phyloP scores from a whole-genome alignment of 2,888 invertebrate species.

The Oscheius sp. region DNA sequence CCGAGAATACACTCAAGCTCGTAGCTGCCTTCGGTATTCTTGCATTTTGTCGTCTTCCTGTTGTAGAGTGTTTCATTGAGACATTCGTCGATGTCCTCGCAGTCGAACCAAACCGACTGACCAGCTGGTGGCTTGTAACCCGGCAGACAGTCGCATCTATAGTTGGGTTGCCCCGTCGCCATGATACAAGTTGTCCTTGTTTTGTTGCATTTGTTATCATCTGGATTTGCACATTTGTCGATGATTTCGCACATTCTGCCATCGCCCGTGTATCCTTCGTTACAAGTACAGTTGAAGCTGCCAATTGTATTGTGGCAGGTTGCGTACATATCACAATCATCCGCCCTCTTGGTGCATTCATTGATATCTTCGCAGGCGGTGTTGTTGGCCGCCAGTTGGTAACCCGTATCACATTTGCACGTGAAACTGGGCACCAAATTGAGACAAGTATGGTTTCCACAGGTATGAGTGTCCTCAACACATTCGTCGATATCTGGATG shows the following conservation, averaged over 20 bases:
- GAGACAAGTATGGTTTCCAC: constrained; percentile 22
- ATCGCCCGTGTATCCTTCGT: constrained; percentile 27
- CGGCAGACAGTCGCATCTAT: constrained; percentile 4
- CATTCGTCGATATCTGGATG: constrained; percentile 22
- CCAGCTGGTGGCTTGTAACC: constrained; percentile 32
- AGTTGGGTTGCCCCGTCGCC: background rate
- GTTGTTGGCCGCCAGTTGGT: background rate
- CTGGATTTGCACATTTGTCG: constrained; percentile 17
- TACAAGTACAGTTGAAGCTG: constrained; percentile 17
- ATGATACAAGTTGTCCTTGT: constrained; percentile 23
- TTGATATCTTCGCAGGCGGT: constrained; percentile 24
- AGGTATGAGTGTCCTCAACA: background rate
- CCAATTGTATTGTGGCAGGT: constrained; percentile 20
- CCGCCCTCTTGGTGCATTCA: constrained; percentile 4
- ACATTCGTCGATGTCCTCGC: constrained; percentile 36
- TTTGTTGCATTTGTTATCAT: constrained; percentile 9
- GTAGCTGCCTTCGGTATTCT: constrained; percentile 15
- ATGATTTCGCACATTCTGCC: constrained; percentile 27
- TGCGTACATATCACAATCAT: constrained; percentile 12
- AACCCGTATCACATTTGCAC: constrained; percentile 22
- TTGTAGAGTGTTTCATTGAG: constrained; percentile 3
- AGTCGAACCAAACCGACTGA: constrained; percentile 20
- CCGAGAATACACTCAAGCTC: constrained; percentile 14
- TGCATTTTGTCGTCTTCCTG: constrained; percentile 1
- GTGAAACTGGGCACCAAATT: constrained; percentile 9